A percentile compares a stretch with the other conserved stretches of the same genome.
phyloP scores from a whole-genome alignment of 2,797 vertebrate species.

The Sphaeramia orbicularis region DNA sequence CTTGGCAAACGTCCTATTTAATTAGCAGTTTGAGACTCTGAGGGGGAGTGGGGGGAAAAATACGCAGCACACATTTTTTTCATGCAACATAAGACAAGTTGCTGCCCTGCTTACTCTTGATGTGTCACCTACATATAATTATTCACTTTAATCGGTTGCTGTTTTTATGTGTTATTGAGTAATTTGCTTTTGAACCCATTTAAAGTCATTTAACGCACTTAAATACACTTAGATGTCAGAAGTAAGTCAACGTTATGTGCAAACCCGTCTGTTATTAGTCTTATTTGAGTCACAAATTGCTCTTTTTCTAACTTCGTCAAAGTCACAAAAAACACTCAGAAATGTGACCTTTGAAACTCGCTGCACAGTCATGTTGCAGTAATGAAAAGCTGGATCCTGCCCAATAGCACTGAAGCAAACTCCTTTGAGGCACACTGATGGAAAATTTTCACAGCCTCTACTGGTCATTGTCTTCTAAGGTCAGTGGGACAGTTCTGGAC shows the following conservation, averaged over 20 bases:
- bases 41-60: background rate
- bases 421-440: constrained; percentile 9
- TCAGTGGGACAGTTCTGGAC: constrained; percentile 23
- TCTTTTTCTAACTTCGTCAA: constrained; percentile 6
- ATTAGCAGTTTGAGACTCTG: constrained; percentile 8
- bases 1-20: constrained; percentile 25
- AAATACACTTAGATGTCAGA: no score
- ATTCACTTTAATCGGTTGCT: constrained; percentile 1
- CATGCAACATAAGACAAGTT: constrained; percentile 6
- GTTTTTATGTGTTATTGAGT: constrained; percentile 12
- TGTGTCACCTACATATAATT: constrained; percentile 10
- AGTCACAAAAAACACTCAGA: constrained; percentile 10
- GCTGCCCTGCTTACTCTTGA: constrained; percentile 1
- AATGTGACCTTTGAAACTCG: constrained; percentile 20
- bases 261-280: background rate
- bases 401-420: background rate
- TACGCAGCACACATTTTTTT: background rate
- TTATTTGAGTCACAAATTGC: background rate
- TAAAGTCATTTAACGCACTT: no score
- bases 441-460: background rate
- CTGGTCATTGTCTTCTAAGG: constrained; percentile 1
- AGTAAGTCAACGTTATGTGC: background rate
- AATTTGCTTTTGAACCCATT: background rate
- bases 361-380: constrained; percentile 10
- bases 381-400: constrained; percentile 18